Conservation (phyloP, 1,140 invertebrate genomes). For the Cydia pomonella region DNA sequence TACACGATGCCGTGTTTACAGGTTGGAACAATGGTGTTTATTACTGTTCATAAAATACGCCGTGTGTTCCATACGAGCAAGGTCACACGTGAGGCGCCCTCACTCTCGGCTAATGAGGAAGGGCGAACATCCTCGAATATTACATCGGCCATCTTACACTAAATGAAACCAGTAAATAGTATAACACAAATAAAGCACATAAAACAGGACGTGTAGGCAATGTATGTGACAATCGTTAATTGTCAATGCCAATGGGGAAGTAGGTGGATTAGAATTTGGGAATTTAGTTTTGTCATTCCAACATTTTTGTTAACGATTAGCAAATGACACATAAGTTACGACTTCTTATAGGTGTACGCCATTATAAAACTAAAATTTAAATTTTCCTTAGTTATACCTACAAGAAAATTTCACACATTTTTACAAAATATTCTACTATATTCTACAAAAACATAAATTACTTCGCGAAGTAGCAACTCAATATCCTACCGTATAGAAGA, state of each 20-base stretch:
- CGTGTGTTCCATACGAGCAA: constrained; percentile 13
- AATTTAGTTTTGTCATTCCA: background rate
- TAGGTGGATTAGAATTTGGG: background rate
- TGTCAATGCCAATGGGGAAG: no score
- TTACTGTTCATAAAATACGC: constrained; percentile 37
- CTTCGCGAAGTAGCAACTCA: no score
- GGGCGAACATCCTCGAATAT: constrained; percentile 15
- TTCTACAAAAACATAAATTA: no score
- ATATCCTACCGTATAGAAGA: no score
- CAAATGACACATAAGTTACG: no score
- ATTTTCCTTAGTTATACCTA: no score
- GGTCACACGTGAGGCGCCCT: background rate
- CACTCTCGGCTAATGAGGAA: constrained; percentile 19
- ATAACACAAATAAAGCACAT: background rate
- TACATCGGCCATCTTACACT: background rate
- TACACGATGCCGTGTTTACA: background rate
- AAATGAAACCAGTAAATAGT: background rate
- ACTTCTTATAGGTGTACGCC: no score
- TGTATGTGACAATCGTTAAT: no score
- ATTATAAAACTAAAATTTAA: no score
- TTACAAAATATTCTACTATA: no score
- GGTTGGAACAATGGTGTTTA: constrained; percentile 33
- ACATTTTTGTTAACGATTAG: background rate
- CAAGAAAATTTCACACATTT: no score
- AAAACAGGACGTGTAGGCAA: no score